Base-by-base conservation (phyloP, 2,888 invertebrate species). In the Acrobasis consociella region DNA sequence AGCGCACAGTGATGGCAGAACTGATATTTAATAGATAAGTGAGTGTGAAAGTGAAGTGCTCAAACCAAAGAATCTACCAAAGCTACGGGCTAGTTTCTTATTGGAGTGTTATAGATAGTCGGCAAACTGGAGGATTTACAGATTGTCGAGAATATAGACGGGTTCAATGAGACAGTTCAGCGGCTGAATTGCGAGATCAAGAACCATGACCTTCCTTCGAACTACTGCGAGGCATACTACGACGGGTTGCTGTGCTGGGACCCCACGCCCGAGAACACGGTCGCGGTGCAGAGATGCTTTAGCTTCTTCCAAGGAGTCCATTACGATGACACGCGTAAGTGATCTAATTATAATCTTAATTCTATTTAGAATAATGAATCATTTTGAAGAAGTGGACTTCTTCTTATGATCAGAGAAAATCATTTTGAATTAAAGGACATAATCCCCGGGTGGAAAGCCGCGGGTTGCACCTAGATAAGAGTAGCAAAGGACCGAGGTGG, bases 201-300 rank as follows among this genome's bases (percentile, higher is more conserved):
- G 72, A 84, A 88, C 65, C 63, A 73, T 64, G 83, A 85, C 61
- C 64, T 84, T 55, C 75, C 82, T 22, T 78, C 78, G 46, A 78
- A 76, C 62, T 84, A 79, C 80, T 97, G 97, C 79, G 94, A 94
- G 63, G 94, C 95, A 49, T 94, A 94, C 71, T 96, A 95, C 92
- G 97, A 97, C 78, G 94, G 94, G 5, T 88, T 97, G 64, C 91
- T 97, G 46, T 98, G 97, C 83, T 98, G 97, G 98, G 97, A 97
- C 11, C 94, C 95, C 2, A 97, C 97, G 1, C 93, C 94, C 0
- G 94, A 94, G 67, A 95, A 95, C 68, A 94, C 95, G 0, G 83
- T 94, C 59, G 96, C 96, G 1, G 89, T 94, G 37, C 94, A 97
- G 69, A 94, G 95, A 58, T 98, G 98, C 83, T 96, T 97, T 78